A percentile compares a stretch with the other conserved stretches of the same genome.
These are phyloP conservation scores for Micromys minutus DNA, from an alignment of 2,113 vertebrate species.

Conservation along the genomic window DNA sequence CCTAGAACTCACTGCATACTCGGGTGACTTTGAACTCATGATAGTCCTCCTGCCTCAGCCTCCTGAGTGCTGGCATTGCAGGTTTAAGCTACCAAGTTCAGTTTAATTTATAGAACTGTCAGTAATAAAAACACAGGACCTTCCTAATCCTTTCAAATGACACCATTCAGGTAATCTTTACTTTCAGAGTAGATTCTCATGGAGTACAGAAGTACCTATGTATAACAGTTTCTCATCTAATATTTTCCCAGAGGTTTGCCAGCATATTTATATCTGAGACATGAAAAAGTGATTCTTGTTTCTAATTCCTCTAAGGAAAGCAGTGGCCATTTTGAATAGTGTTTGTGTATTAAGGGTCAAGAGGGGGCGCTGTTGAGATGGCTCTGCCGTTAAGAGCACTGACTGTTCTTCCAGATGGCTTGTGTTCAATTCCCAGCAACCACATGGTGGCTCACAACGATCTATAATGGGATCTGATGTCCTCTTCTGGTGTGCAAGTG, in stretches of 20 bases:
- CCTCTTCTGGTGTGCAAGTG: too few relatives aligned
- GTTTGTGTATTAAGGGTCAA: not conserved
- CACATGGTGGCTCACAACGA: too few relatives aligned
- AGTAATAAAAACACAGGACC: not conserved
- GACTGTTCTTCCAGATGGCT: too few relatives aligned
- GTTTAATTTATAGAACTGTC: not conserved
- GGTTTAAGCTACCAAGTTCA: not conserved
- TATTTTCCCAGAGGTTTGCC: not conserved
- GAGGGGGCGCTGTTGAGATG: too few relatives aligned
- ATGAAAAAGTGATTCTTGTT: slow-evolving; percentile 9
- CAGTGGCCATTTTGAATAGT: not conserved
- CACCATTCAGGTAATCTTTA: not conserved
- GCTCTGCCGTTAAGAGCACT: too few relatives aligned
- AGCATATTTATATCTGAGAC: slow-evolving; percentile 6
- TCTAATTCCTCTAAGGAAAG: slow-evolving; percentile 10
- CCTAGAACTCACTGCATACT: not conserved
- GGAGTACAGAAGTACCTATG: not conserved
- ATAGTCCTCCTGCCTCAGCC: not conserved
- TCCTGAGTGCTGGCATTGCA: not conserved
- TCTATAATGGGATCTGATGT: too few relatives aligned
- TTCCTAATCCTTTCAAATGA: not conserved
- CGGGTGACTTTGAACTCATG: not conserved
- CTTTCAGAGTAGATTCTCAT: not conserved
- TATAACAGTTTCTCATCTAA: not conserved
- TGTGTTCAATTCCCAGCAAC: too few relatives aligned